Evolutionary conservation across 2,113 vertebrate genomes (phyloP).

Genomic region (Boleophthalmus pectinirostris): DNA sequence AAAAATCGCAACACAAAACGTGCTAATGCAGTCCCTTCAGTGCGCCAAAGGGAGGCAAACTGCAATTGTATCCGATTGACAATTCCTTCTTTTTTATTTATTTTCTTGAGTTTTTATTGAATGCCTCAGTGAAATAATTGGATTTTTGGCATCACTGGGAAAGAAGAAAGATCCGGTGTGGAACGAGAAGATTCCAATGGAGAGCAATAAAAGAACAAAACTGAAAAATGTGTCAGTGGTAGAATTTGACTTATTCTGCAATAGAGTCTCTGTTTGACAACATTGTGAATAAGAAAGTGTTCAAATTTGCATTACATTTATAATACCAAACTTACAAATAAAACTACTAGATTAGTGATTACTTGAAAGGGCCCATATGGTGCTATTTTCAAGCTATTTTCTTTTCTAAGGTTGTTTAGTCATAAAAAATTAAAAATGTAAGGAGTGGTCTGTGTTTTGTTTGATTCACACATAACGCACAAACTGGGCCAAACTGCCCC

Average conservation of each 20-base stretch:
- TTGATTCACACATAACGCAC: too few relatives aligned
- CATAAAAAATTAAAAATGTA: too few relatives aligned
- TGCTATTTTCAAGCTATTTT: too few relatives aligned
- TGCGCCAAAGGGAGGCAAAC: conserved; percentile 28
- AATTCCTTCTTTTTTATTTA: conserved; percentile 7
- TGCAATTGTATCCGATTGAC: conserved; percentile 40
- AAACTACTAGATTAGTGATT: too few relatives aligned
- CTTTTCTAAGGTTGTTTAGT: too few relatives aligned
- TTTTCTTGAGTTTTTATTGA: conserved; percentile 38
- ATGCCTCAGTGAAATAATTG: conserved; percentile 42
- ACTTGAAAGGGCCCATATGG: too few relatives aligned
- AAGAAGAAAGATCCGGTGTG: conserved; percentile 8
- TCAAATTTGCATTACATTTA: too few relatives aligned
- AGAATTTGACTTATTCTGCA: conserved; percentile 10
- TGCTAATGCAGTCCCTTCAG: conserved; percentile 28
- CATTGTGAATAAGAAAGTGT: too few relatives aligned
- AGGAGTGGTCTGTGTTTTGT: too few relatives aligned
- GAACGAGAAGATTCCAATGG: conserved; percentile 19
- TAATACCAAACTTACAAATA: too few relatives aligned
- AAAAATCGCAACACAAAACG: conserved; percentile 36
- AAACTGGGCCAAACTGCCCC: too few relatives aligned
- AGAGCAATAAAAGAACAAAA: conserved; percentile 15
- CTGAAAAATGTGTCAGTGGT: conserved; percentile 40
- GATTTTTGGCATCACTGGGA: conserved; percentile 40
- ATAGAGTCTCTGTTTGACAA: too few relatives aligned